phyloP scores from a whole-genome alignment of 2,797 vertebrate genomes.

The Schizopygopsis malacanthus region DNA sequence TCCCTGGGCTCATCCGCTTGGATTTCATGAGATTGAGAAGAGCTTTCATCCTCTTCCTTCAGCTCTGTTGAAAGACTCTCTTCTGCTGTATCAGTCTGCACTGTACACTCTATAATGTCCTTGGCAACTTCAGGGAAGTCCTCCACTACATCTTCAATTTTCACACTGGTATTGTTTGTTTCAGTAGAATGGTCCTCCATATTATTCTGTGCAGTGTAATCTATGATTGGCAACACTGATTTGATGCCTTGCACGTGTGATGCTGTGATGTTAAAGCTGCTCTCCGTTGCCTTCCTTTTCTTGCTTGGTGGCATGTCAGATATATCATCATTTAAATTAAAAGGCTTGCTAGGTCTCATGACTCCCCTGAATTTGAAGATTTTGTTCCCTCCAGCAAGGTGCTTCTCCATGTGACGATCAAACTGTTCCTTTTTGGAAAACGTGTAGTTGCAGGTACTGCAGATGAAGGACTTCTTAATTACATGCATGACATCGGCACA shows the following conservation, averaged over 20 bases:
- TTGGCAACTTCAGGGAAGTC: conserved; percentile 77
- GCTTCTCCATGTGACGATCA: conserved; percentile 98
- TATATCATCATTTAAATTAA: conserved; percentile 74
- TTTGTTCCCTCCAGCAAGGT: conserved; percentile 85
- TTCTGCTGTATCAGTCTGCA: conserved; percentile 69
- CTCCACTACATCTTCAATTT: conserved; percentile 77
- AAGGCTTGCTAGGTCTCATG: conserved; percentile 80
- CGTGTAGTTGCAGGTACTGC: conserved; percentile 98
- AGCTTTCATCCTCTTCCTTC: conserved; percentile 67
- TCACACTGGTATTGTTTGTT: conserved; percentile 73
- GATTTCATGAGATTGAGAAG: conserved; percentile 55
- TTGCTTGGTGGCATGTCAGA: conserved; percentile 80
- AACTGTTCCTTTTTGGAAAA: conserved; percentile 99
- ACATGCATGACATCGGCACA: conserved; percentile 97
- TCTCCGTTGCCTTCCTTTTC: conserved; percentile 77
- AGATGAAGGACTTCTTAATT: conserved; percentile 96
- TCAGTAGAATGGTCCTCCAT: conserved; percentile 59
- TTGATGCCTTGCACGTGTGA: conserved; percentile 68
- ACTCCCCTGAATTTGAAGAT: conserved; percentile 93
- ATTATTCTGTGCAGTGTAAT: conserved; percentile 70
- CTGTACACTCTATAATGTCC: conserved; percentile 69
- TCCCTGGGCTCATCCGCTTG: conserved; percentile 59
- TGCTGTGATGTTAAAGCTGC: conserved; percentile 68
- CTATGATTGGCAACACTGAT: conserved; percentile 64
- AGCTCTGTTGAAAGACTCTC: conserved; percentile 68